Conservation (phyloP, 2,888 invertebrate genomes). For the Amphipyra tragopoginis region DNA sequence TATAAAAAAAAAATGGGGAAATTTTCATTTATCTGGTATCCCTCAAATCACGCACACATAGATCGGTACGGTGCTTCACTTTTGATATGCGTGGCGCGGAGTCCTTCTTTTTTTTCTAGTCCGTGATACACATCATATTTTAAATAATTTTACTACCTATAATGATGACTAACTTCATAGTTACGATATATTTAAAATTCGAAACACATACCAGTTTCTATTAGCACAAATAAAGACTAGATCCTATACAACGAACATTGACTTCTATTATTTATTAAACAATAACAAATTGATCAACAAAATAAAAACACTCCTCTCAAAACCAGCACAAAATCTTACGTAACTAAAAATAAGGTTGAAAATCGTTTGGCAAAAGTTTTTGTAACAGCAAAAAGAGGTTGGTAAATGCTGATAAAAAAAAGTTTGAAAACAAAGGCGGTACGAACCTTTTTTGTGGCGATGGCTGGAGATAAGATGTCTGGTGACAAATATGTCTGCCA, state of each 20-base stretch:
- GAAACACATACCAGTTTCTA: conserved; percentile 47
- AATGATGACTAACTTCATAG: conserved; percentile 30
- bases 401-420: conserved; percentile 26
- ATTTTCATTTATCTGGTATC: too few species aligned
- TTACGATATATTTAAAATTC: conserved; percentile 41
- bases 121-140: conserved; percentile 7
- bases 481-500: conserved; percentile 47
- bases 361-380: conserved; percentile 1
- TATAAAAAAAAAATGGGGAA: too few species aligned
- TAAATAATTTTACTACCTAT: conserved; percentile 20
- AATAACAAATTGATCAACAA: conserved; percentile 53
- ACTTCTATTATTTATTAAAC: conserved; percentile 59
- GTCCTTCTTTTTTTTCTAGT: too few species aligned
- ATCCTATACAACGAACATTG: conserved; percentile 59
- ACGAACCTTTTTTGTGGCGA: conserved; percentile 60
- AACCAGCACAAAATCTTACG: neutral
- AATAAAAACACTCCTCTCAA: neutral
- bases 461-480: conserved; percentile 62
- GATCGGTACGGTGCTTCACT: too few species aligned
- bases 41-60: too few species aligned
- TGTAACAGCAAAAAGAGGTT: conserved; percentile 7
- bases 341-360: neutral
- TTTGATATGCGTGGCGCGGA: too few species aligned
- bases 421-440: conserved; percentile 58
- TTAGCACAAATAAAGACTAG: conserved; percentile 58